These are phyloP conservation scores for Marronus borbonicus DNA, from an alignment of 2,888 invertebrate species.

Conservation along the genomic window DNA sequence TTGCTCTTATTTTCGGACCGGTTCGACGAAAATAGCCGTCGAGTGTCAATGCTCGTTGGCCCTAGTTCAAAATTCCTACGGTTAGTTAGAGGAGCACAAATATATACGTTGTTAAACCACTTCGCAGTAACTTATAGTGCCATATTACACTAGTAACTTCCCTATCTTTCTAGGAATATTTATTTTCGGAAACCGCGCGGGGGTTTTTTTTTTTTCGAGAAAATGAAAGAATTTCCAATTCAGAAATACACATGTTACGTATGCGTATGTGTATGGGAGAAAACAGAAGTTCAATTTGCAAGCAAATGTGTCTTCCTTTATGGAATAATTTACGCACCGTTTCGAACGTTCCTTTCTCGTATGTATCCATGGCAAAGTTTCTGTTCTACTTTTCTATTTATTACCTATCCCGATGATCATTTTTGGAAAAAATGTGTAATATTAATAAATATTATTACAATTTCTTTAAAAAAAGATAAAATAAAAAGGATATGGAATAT, in stretches of 20 bases:
- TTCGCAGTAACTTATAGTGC: neutral
- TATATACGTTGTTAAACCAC: neutral
- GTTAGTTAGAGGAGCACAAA: neutral
- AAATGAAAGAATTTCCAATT: conserved; percentile 16
- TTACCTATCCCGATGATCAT: no score
- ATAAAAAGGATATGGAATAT: no score
- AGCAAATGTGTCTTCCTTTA: conserved; percentile 2
- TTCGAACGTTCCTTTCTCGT: neutral
- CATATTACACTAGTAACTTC: neutral
- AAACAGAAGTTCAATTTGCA: conserved; percentile 9
- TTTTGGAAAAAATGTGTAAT: no score
- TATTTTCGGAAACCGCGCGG: neutral
- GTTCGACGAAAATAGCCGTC: conserved; percentile 31
- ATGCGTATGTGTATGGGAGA: neutral
- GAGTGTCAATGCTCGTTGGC: conserved; percentile 46
- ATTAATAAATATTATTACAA: no score
- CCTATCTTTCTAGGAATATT: neutral
- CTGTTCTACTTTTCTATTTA: no score
- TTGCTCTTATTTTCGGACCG: conserved; percentile 35
- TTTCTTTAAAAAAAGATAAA: no score
- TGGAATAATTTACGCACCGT: neutral
- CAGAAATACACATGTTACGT: neutral
- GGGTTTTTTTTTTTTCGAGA: neutral
- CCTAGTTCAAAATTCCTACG: conserved; percentile 29
- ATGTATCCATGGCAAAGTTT: no score